phyloP scores from a whole-genome alignment of 2,888 invertebrate species.

The Tenthredo scrophulariae region DNA sequence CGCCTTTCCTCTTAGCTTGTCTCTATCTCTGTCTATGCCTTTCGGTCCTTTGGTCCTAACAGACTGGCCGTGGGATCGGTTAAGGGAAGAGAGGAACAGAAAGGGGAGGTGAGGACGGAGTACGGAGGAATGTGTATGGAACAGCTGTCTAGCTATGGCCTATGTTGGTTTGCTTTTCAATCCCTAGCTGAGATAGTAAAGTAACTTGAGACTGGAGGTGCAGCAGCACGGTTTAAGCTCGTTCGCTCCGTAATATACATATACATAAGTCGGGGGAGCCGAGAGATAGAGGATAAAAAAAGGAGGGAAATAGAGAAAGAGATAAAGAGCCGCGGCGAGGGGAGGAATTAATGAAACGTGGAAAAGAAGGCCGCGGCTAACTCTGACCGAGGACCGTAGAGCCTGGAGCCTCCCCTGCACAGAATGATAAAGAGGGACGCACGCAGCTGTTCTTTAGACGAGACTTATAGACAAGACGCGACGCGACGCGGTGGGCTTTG shows the following conservation, averaged over 20 bases:
- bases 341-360: conserved; percentile 40
- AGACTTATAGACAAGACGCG: not conserved
- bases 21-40: conserved; percentile 25
- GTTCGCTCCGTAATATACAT: not conserved
- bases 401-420: conserved; percentile 65
- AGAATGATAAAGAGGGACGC: conserved; percentile 62
- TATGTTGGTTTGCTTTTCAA: conserved; percentile 67
- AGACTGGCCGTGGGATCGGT: conserved; percentile 24
- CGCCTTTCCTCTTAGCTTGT: not conserved
- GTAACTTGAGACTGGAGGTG: not conserved
- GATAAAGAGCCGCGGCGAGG: not conserved
- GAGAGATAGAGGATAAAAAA: not conserved
- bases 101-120: conserved; percentile 55
- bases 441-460: conserved; percentile 63
- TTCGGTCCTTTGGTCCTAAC: conserved; percentile 20
- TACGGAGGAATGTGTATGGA: conserved; percentile 67
- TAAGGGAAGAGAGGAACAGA: not conserved
- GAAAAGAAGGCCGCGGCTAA: conserved; percentile 1
- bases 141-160: conserved; percentile 70
- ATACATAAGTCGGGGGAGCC: not conserved
- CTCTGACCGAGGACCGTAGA: not conserved
- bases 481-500: not conserved
- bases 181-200: conserved; percentile 51
- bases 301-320: not conserved
- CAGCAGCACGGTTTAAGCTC: not conserved